Evolutionary conservation across 1,140 invertebrate species (phyloP).

Genomic region (Galleria mellonella): DNA sequence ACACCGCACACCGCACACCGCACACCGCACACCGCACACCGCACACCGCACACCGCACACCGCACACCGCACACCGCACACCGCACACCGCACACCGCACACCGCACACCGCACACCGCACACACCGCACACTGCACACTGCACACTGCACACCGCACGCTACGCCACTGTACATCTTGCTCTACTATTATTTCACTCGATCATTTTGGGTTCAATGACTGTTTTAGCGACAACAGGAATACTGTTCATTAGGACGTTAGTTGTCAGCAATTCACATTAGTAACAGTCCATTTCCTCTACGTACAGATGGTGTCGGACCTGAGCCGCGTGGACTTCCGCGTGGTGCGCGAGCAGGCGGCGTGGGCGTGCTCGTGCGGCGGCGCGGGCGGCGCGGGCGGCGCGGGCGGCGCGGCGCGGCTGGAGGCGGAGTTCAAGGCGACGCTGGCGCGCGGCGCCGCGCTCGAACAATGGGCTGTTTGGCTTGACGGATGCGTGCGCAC

Average conservation of each 20-base stretch:
- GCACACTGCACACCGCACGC: too few relatives aligned
- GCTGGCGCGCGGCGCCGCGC: slow-evolving; percentile 91
- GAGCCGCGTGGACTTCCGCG: slow-evolving; percentile 97
- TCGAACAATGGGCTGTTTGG: slow-evolving; percentile 99
- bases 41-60: too few relatives aligned
- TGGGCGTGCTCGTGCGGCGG: slow-evolving; percentile 98
- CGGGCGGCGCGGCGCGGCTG: slow-evolving; percentile 87
- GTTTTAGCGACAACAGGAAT: background rate
- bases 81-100: too few relatives aligned
- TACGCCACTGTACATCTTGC: slow-evolving; percentile 96
- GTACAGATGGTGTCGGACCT: slow-evolving; percentile 97
- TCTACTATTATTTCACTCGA: too few relatives aligned
- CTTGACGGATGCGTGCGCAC: slow-evolving; percentile 92
- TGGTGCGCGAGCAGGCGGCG: slow-evolving; percentile 92
- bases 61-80: too few relatives aligned
- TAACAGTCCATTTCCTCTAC: too few relatives aligned
- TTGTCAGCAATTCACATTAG: too few relatives aligned
- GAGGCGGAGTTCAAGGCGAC: slow-evolving; percentile 96
- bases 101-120: too few relatives aligned
- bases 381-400: slow-evolving; percentile 84
- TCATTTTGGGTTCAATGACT: too few relatives aligned
- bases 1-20: too few relatives aligned
- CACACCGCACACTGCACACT: too few relatives aligned
- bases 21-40: too few relatives aligned
- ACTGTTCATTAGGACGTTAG: background rate